Base-by-base conservation (phyloP, 2,113 vertebrate species). In the Garra rufa region DNA sequence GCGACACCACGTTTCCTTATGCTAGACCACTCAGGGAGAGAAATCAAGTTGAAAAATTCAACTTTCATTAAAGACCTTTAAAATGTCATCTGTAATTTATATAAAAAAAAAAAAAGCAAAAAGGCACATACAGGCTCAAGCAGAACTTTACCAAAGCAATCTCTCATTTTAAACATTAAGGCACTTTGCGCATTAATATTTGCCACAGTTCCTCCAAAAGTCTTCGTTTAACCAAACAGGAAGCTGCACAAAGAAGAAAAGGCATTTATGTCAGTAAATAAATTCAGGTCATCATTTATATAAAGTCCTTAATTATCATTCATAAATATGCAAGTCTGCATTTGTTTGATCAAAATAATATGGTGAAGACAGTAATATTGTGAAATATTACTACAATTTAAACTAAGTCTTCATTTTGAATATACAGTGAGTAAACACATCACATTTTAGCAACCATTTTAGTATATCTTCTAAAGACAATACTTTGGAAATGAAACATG, bases 191-290 rank as follows among this genome's bases (percentile, higher is more conserved):
- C 74, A 75, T 86, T 82, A 83, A 34, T 84, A 74, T 81, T 57
- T 90, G 85, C 83, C 44, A 80, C 15, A 48, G 78, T 28, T 63
- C 44, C 61, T 41, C 24, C n/a, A 24, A 10, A 4, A 59, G 76
- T 86, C 84, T 85, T 88, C 73, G 17, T 87, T 94, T 95, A 99
- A 92, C 93, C 96, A 93, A 98, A 96, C 70, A 99, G 94, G 94
- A 99, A 99, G 91, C 97, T 99, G 94, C 76, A 94, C 92, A 46
- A 43, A 52, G 34, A 92, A 38, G 46, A 82, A 77, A 70, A 80
- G 82, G 38, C 9, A 86, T 48, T 6, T 41, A 13, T 30, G 38
- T 34, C 19, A 74, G 65, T 34, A 43, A 78, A 19, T 19, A 38
- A 21, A 19, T 67, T 1, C 8, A 34, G 21, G 8, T 6, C 1